Conservation (phyloP, 2,888 invertebrate species). For the Caenorhabditis japonica region DNA sequence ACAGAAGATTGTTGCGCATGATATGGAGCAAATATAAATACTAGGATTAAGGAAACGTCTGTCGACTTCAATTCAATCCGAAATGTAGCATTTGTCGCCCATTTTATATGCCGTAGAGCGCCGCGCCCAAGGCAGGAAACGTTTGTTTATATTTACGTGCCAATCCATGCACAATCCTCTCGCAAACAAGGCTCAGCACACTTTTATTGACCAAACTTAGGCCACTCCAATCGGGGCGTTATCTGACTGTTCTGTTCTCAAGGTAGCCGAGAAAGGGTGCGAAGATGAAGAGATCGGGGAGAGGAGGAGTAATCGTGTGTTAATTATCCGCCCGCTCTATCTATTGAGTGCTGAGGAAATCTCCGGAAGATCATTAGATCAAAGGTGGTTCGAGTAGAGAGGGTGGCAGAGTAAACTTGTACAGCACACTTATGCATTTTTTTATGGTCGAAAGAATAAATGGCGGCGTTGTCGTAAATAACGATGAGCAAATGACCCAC, state of each 20-base stretch:
- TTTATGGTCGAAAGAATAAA: too few species aligned
- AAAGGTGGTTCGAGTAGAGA: conserved; percentile 19
- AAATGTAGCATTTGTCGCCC: conserved; percentile 42
- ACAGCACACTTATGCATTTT: too few species aligned
- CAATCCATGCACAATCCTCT: conserved; percentile 37
- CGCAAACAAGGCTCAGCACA: conserved; percentile 31
- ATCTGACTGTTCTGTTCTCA: conserved; percentile 38
- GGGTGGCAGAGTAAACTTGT: conserved; percentile 9
- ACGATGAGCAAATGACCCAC: too few species aligned
- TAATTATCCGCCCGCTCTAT: conserved; percentile 23
- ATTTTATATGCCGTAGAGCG: conserved; percentile 37
- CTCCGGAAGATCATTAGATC: conserved; percentile 18
- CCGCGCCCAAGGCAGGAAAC: conserved; percentile 45
- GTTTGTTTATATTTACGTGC: conserved; percentile 53
- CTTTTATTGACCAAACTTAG: conserved; percentile 48
- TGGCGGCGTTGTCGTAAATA: too few species aligned
- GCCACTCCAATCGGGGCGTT: conserved; percentile 4
- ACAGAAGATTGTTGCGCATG: conserved; percentile 28
- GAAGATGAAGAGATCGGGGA: conserved; percentile 15
- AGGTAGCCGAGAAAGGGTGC: conserved; percentile 27
- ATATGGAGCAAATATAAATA: conserved; percentile 13
- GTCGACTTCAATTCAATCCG: conserved; percentile 11
- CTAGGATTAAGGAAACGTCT: background rate
- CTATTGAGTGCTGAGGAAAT: background rate
- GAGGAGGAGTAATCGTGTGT: conserved; percentile 10